These are phyloP conservation scores for Morphnarchus princeps DNA, from an alignment of 2,113 vertebrate species.

Conservation along the genomic window DNA sequence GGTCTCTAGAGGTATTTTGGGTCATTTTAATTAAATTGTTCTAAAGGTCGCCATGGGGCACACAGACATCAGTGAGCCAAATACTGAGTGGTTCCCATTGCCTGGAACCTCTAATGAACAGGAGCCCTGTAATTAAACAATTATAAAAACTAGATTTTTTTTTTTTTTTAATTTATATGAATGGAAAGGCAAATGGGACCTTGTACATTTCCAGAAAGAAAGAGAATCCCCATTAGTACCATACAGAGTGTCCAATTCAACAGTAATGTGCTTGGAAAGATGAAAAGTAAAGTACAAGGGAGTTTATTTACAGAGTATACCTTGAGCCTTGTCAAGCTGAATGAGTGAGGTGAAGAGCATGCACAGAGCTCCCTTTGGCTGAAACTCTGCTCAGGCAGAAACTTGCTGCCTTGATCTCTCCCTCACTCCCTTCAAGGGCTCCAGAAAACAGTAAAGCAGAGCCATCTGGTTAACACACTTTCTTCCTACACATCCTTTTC, in stretches of 20 bases:
- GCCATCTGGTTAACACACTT: constrained; percentile 48
- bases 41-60: background rate
- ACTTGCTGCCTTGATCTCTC: constrained; percentile 23
- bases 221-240: background rate
- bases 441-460: constrained; percentile 13
- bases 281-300: background rate
- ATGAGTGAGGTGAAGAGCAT: background rate
- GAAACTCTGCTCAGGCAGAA: constrained; percentile 1
- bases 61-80: background rate
- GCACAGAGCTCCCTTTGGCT: background rate
- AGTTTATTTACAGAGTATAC: background rate
- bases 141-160: background rate
- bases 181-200: background rate
- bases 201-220: background rate
- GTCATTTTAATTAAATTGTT: background rate
- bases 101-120: background rate
- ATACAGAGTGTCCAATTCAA: background rate
- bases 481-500: constrained; percentile 35
- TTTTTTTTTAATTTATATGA: background rate
- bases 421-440: constrained; percentile 15
- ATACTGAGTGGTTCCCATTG: background rate
- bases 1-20: background rate
- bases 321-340: background rate
- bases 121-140: background rate
- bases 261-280: background rate